Evolutionary conservation across 2,888 invertebrate genomes (phyloP).

Genomic region (Latheticus oryzae): DNA sequence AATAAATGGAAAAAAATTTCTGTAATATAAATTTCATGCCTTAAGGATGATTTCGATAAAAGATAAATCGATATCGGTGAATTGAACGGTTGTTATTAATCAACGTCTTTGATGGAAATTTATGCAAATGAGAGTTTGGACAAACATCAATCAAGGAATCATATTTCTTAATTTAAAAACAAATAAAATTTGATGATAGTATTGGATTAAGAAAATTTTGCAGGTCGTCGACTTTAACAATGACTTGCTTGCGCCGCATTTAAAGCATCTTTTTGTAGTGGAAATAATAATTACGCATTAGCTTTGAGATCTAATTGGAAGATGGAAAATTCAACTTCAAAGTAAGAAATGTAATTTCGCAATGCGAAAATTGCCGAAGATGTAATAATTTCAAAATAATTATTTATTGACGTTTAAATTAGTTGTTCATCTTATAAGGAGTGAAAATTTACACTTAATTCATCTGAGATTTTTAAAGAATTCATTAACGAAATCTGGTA

Average conservation of each 20-base stretch:
- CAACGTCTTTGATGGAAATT: constrained; percentile 32
- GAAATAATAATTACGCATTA: constrained; percentile 34
- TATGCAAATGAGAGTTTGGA: constrained; percentile 28
- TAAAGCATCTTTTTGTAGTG: constrained; percentile 32
- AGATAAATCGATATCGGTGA: constrained; percentile 25
- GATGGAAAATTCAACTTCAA: constrained; percentile 1
- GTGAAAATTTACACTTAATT: too few relatives aligned
- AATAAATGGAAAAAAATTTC: constrained; percentile 24
- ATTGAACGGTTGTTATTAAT: constrained; percentile 24
- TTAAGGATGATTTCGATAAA: constrained; percentile 16
- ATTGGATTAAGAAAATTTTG: constrained; percentile 22
- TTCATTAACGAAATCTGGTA: too few relatives aligned
- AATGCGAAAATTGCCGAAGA: neutral
- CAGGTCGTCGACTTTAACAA: constrained; percentile 40
- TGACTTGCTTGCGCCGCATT: constrained; percentile 31
- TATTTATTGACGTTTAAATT: too few relatives aligned
- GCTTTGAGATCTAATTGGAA: constrained; percentile 26
- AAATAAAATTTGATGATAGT: constrained; percentile 9
- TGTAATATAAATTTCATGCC: constrained; percentile 25
- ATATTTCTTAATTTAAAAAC: constrained; percentile 12
- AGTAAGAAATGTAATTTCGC: neutral
- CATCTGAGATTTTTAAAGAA: too few relatives aligned
- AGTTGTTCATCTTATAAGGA: too few relatives aligned
- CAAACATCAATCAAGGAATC: constrained; percentile 30
- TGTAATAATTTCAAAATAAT: neutral